These are phyloP conservation scores for Graphium colonna DNA, from an alignment of 2,888 invertebrate species.

Conservation along the genomic window DNA sequence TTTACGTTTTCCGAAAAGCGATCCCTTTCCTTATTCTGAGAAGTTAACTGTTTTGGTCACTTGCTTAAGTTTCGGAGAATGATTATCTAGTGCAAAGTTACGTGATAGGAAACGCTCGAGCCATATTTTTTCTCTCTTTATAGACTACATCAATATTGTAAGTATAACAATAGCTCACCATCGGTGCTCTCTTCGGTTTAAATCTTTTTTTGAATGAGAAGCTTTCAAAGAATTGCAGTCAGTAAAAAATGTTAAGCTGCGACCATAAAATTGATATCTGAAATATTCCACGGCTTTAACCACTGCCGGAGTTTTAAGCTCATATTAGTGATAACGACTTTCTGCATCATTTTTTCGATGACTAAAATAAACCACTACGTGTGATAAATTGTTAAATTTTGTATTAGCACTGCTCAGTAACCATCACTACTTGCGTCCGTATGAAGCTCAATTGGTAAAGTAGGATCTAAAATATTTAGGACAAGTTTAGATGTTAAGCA, in stretches of 20 bases:
- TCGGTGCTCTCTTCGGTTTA: conserved; percentile 19
- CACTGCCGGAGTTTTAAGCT: conserved; percentile 13
- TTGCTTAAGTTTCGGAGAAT: no score
- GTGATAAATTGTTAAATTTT: neutral
- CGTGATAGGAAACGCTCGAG: no score
- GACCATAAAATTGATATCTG: conserved; percentile 24
- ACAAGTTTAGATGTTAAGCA: no score
- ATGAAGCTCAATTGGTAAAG: neutral
- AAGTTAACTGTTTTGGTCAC: no score
- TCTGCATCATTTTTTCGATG: no score
- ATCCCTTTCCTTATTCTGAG: no score
- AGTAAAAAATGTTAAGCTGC: conserved; percentile 23
- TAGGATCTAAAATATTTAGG: no score
- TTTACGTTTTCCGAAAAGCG: no score
- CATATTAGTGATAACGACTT: neutral
- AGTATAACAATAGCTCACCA: conserved; percentile 26
- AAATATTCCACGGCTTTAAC: conserved; percentile 21
- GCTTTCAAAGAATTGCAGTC: conserved; percentile 26
- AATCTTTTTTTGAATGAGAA: conserved; percentile 16
- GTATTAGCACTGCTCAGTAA: neutral
- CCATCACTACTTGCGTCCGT: neutral
- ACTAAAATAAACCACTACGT: neutral
- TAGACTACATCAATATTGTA: conserved; percentile 24
- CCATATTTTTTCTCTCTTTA: no score
- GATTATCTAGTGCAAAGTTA: no score